Percentiles rank a stretch among this genome's conserved stretches.
Evolutionary conservation across 2,888 invertebrate species (phyloP).

Genomic region (Dicyrtoma fusca): DNA sequence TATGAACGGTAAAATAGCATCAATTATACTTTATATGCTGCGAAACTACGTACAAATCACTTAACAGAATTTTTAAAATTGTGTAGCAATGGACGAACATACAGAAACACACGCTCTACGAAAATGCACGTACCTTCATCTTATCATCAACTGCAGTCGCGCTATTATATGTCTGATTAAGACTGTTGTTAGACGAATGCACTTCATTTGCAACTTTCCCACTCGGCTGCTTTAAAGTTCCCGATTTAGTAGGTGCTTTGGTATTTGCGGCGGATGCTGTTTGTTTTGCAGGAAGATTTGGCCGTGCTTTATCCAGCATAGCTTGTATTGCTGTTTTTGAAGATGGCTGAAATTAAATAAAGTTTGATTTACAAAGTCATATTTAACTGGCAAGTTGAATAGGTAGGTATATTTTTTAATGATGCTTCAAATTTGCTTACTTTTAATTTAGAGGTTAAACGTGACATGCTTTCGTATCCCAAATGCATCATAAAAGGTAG

Average conservation of each 20-base stretch:
- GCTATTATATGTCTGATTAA: slow-evolving; percentile 18
- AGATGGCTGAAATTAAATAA: slow-evolving; percentile 59
- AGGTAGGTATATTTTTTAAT: too few relatives aligned
- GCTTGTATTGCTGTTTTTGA: slow-evolving; percentile 68
- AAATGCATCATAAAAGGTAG: slow-evolving; percentile 91
- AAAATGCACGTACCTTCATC: slow-evolving; percentile 10
- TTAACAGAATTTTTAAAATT: neutral
- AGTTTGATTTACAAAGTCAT: neutral
- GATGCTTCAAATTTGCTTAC: slow-evolving; percentile 61
- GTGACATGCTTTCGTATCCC: slow-evolving; percentile 78
- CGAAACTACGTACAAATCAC: neutral
- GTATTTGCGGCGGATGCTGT: slow-evolving; percentile 64
- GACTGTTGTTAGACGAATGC: slow-evolving; percentile 25
- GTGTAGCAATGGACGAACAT: neutral
- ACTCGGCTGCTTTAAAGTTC: slow-evolving; percentile 26
- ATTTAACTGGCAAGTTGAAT: neutral
- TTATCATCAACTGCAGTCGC: slow-evolving; percentile 22
- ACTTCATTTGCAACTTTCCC: slow-evolving; percentile 22
- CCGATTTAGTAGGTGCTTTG: slow-evolving; percentile 65
- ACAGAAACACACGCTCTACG: neutral
- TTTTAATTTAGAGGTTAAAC: slow-evolving; percentile 78
- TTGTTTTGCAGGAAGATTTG: slow-evolving; percentile 80
- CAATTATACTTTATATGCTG: neutral
- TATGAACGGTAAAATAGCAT: neutral
- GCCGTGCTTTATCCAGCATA: slow-evolving; percentile 81